Percentiles rank a stretch among this genome's conserved stretches.
Evolutionary conservation across 2,888 invertebrate genomes (phyloP).

Genomic region (Cynaeus angustus): DNA sequence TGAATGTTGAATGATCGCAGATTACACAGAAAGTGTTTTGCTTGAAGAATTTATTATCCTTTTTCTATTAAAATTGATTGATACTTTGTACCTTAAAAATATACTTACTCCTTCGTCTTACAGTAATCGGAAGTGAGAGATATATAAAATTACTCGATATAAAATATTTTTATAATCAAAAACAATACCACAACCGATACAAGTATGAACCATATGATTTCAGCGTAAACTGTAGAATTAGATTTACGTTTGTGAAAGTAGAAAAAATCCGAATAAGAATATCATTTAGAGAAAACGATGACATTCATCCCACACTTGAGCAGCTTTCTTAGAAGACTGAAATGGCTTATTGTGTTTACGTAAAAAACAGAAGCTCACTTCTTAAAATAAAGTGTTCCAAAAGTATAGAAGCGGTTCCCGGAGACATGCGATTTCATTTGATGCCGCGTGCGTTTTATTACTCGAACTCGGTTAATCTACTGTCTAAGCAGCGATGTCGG

Average conservation of each 20-base stretch:
- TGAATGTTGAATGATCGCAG: too few relatives aligned
- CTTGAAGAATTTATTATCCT: too few relatives aligned
- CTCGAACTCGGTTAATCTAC: conserved; percentile 61
- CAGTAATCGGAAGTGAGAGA: too few relatives aligned
- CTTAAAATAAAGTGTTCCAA: conserved; percentile 4
- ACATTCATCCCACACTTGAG: neutral
- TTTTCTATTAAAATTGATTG: too few relatives aligned
- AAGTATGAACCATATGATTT: too few relatives aligned
- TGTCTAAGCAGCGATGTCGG: conserved; percentile 61
- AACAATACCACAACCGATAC: too few relatives aligned
- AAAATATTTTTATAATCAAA: too few relatives aligned
- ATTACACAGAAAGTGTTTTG: too few relatives aligned
- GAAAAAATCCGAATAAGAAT: neutral
- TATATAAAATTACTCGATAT: too few relatives aligned
- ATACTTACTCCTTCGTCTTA: too few relatives aligned
- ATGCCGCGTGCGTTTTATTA: conserved; percentile 61
- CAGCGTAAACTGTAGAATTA: too few relatives aligned
- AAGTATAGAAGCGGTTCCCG: neutral
- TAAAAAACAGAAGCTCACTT: neutral
- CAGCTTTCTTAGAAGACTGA: neutral
- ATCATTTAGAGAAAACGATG: conserved; percentile 2
- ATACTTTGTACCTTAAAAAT: too few relatives aligned
- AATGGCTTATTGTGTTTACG: conserved; percentile 1
- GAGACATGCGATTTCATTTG: conserved; percentile 56
- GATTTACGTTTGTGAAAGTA: neutral